These are phyloP conservation scores for Apodemus agrarius DNA, from an alignment of 2,797 vertebrate genomes.

Conservation along the genomic window DNA sequence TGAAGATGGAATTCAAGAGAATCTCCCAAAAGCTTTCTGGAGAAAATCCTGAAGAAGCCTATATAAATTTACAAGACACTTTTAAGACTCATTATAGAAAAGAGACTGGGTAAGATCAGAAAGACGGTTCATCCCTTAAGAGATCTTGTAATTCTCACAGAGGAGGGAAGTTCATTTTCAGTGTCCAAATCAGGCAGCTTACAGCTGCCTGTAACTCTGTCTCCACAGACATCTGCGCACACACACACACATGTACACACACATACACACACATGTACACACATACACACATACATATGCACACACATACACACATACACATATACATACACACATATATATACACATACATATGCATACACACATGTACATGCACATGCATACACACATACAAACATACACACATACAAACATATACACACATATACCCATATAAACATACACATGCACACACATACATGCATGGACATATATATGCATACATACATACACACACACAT, in stretches of 20 bases:
- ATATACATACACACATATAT: neutral
- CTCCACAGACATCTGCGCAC: neutral
- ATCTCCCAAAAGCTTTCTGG: neutral
- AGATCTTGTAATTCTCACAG: neutral
- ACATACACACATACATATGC: neutral
- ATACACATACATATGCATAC: too few species aligned
- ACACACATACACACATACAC: neutral
- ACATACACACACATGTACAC: neutral
- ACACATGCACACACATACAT: neutral
- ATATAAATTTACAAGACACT: neutral
- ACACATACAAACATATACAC: neutral
- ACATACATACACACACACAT: neutral
- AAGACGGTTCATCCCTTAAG: neutral
- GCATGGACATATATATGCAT: neutral
- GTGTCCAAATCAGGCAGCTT: neutral
- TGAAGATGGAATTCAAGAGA: neutral
- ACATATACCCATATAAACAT: neutral
- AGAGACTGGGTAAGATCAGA: neutral
- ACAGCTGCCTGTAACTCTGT: neutral
- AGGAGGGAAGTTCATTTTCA: neutral
- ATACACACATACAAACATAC: too few species aligned
- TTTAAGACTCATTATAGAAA: neutral
- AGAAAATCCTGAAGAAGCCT: neutral
- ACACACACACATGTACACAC: neutral
- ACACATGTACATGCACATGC: constrained; percentile 41